phyloP scores from a whole-genome alignment of 2,888 invertebrate genomes.

The Eucriotettix oculatus region DNA sequence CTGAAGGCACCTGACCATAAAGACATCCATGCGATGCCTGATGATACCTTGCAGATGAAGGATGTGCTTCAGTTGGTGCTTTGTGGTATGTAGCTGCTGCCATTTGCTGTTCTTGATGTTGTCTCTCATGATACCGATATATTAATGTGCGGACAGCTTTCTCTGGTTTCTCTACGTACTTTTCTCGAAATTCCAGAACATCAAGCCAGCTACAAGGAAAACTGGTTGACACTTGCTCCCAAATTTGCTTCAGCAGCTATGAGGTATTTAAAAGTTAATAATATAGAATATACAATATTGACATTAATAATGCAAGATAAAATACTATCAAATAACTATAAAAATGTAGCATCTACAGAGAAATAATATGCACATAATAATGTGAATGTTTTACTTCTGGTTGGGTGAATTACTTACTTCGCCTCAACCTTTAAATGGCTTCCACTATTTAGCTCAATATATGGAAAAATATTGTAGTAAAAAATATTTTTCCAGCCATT shows the following conservation, averaged over 20 bases:
- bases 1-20: slow-evolving; percentile 6
- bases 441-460: no score
- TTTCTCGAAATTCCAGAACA: slow-evolving; percentile 43
- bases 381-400: no score
- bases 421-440: no score
- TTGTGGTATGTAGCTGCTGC: neutral
- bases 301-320: neutral
- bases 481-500: no score
- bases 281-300: slow-evolving; percentile 2
- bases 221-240: slow-evolving; percentile 46
- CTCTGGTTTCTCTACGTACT: slow-evolving; percentile 35
- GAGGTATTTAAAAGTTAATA: slow-evolving; percentile 12
- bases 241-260: slow-evolving; percentile 59
- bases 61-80: slow-evolving; percentile 5
- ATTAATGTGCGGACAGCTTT: slow-evolving; percentile 17
- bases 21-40: slow-evolving; percentile 5
- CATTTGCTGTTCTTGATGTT: slow-evolving; percentile 14
- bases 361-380: no score
- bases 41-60: slow-evolving; percentile 6
- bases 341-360: no score
- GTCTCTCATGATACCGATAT: slow-evolving; percentile 15
- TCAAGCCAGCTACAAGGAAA: slow-evolving; percentile 45
- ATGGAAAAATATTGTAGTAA: no score
- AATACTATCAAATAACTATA: no score
- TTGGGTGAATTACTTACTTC: no score